Percentiles rank a stretch among this genome's conserved stretches.
These are phyloP conservation scores for Myoxocephalus aenaeus DNA, from an alignment of 2,797 vertebrate species.

Conservation along the genomic window DNA sequence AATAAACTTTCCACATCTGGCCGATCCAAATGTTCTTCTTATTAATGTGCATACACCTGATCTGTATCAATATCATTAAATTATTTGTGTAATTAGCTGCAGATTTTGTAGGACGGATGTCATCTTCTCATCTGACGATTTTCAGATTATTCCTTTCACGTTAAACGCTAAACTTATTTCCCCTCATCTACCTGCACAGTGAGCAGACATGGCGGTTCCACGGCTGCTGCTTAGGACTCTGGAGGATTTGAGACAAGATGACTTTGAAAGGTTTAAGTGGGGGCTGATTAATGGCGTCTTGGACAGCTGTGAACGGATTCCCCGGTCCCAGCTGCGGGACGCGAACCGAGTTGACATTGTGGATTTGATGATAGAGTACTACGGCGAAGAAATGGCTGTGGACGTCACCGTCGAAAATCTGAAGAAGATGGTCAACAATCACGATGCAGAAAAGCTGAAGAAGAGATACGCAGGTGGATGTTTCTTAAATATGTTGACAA, in stretches of 20 bases:
- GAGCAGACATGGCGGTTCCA: slow-evolving; percentile 28
- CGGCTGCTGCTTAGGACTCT: slow-evolving; percentile 22
- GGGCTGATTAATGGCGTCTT: accelerated
- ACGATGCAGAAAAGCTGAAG: background rate
- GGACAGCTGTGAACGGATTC: background rate
- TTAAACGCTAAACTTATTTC: background rate
- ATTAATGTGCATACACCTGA: background rate
- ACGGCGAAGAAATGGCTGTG: background rate
- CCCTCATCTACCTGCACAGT: slow-evolving; percentile 9
- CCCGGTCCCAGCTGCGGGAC: accelerated
- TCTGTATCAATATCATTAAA: background rate
- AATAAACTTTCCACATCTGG: background rate
- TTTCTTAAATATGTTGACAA: background rate
- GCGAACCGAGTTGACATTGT: accelerated
- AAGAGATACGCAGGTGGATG: background rate
- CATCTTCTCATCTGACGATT: background rate
- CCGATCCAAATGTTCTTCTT: background rate
- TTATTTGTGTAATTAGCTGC: background rate
- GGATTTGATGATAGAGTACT: background rate
- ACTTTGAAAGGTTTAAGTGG: slow-evolving; percentile 39
- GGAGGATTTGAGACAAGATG: accelerated
- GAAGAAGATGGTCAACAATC: background rate
- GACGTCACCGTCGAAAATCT: slow-evolving; percentile 6
- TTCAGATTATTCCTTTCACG: background rate
- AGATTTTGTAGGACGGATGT: background rate